These are phyloP conservation scores for Brachionus paranguensis DNA, from an alignment of 1,140 invertebrate species.

Conservation along the genomic window DNA sequence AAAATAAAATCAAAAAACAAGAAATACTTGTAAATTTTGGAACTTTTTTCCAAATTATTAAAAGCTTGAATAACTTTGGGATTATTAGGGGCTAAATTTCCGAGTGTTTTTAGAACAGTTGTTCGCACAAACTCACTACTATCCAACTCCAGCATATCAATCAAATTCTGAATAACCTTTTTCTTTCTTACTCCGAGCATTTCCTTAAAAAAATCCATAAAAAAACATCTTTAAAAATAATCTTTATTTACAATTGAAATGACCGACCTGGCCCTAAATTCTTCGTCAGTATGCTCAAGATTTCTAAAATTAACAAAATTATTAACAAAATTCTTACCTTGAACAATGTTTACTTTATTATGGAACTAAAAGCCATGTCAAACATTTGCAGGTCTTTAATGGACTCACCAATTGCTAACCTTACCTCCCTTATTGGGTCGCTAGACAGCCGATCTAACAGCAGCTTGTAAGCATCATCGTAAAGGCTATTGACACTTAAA, in stretches of 20 bases:
- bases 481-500: background rate
- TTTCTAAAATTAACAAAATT: conserved; percentile 43
- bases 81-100: background rate
- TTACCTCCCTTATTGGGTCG: conserved; percentile 51
- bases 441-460: conserved; percentile 50
- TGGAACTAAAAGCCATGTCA: conserved; percentile 47
- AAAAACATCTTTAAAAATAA: background rate
- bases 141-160: conserved; percentile 54
- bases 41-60: conserved; percentile 34
- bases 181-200: conserved; percentile 52
- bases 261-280: conserved; percentile 49
- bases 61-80: conserved; percentile 14
- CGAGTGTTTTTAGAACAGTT: conserved; percentile 44
- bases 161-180: conserved; percentile 46
- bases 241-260: conserved; percentile 48
- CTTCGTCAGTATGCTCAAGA: conserved; percentile 49
- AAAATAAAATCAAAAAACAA: background rate
- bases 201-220: conserved; percentile 44
- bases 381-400: conserved; percentile 50
- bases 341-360: conserved; percentile 46
- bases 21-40: conserved; percentile 28
- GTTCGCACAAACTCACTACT: conserved; percentile 52
- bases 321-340: background rate
- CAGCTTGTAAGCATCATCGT: conserved; percentile 47
- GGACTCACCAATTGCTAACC: conserved; percentile 47